Evolutionary conservation across 2,888 invertebrate genomes (phyloP).

Genomic region (Hydraecia micacea): DNA sequence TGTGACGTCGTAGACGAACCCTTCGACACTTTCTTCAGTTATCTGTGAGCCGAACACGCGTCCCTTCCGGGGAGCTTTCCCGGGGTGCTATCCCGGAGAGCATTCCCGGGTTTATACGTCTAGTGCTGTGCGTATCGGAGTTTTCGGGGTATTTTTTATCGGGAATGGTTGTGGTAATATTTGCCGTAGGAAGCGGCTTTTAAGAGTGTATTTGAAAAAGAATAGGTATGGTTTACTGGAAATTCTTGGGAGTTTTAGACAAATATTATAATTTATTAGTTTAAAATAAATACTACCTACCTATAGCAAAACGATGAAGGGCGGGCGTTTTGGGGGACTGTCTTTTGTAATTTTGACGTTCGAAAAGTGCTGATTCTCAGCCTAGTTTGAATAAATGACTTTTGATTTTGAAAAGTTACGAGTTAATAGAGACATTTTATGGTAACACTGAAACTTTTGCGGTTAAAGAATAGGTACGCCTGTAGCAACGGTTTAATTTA

Average conservation of each 20-base stretch:
- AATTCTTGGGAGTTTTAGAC: background rate
- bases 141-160: conserved; percentile 58
- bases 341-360: too few relatives aligned
- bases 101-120: conserved; percentile 54
- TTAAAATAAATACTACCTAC: background rate
- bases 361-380: too few relatives aligned
- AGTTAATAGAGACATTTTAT: background rate
- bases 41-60: conserved; percentile 61
- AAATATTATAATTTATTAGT: background rate
- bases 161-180: conserved; percentile 49
- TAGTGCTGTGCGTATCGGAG: conserved; percentile 57
- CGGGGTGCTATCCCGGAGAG: conserved; percentile 56
- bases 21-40: conserved; percentile 72
- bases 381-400: too few relatives aligned
- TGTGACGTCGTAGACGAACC: conserved; percentile 61
- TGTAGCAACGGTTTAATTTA: background rate
- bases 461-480: too few relatives aligned
- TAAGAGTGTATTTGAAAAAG: background rate
- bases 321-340: too few relatives aligned
- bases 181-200: conserved; percentile 16
- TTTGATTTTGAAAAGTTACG: background rate
- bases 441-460: background rate
- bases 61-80: conserved; percentile 66
- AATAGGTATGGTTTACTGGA: background rate
- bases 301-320: background rate